phyloP scores from a whole-genome alignment of 1,140 invertebrate species.

The Harpegnathos saltator region DNA sequence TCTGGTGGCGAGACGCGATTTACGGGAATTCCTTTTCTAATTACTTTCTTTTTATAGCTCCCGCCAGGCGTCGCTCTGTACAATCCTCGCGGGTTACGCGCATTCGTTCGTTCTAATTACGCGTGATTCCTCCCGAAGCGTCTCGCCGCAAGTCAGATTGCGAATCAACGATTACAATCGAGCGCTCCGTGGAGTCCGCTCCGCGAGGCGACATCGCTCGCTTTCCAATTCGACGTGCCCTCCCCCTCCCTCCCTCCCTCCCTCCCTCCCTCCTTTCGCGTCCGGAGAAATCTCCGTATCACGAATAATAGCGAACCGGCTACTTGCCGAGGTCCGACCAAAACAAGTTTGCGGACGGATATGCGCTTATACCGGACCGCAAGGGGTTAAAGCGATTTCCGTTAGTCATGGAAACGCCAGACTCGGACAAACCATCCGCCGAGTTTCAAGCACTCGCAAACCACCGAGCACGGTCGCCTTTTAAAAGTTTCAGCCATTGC shows the following conservation, averaged over 20 bases:
- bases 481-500: slow-evolving; percentile 56
- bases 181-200: not conserved
- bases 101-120: not conserved
- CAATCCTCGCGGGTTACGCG: not conserved
- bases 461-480: slow-evolving; percentile 49
- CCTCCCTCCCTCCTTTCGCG: not conserved
- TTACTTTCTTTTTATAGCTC: slow-evolving; percentile 28
- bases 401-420: slow-evolving; percentile 50
- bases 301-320: slow-evolving; percentile 33
- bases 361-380: slow-evolving; percentile 52
- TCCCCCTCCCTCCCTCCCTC: not conserved
- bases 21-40: slow-evolving; percentile 24
- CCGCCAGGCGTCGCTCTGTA: not conserved
- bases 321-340: slow-evolving; percentile 38
- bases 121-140: not conserved
- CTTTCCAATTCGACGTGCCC: too few relatives aligned
- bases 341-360: slow-evolving; percentile 60
- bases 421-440: slow-evolving; percentile 43
- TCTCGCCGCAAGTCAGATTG: slow-evolving; percentile 4
- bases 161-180: not conserved
- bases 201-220: not conserved
- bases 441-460: slow-evolving; percentile 56
- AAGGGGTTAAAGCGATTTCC: slow-evolving; percentile 62
- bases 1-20: not conserved
- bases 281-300: slow-evolving; percentile 25